Conservation (phyloP, 2,888 invertebrate genomes). For the Pyrrhosoma nymphula region DNA sequence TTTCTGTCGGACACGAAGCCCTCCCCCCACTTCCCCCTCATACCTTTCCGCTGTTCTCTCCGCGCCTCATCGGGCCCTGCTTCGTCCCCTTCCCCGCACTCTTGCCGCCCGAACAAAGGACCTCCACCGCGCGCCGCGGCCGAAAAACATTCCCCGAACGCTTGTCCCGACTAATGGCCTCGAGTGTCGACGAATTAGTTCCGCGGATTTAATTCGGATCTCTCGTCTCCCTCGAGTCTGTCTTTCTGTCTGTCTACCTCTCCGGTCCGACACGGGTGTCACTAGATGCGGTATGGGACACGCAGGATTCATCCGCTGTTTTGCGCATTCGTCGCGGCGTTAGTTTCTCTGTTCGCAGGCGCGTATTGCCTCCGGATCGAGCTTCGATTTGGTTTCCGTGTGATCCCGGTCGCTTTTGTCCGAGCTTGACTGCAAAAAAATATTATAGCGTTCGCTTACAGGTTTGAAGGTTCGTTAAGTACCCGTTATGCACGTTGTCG, state of each 20-base stretch:
- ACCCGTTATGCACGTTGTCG: neutral
- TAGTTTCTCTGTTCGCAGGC: neutral
- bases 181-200: neutral
- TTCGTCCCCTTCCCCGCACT: neutral
- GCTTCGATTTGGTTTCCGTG: neutral
- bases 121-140: neutral
- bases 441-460: neutral
- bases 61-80: no score
- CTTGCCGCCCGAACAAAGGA: neutral
- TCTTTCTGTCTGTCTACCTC: neutral
- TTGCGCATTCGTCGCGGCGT: neutral
- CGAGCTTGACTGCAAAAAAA: neutral
- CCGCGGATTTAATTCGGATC: conserved; percentile 1
- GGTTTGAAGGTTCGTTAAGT: neutral
- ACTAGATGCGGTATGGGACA: neutral
- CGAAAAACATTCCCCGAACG: conserved; percentile 29
- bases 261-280: neutral
- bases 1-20: neutral
- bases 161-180: conserved; percentile 14
- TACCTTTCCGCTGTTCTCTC: no score
- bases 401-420: neutral
- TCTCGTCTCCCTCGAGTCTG: neutral
- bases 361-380: neutral
- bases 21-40: neutral
- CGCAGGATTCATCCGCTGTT: neutral